Evolutionary conservation across 2,797 vertebrate species (phyloP), one percentile per base, ranked within the genome.

Genomic region (Linurgus olivaceus): DNA sequence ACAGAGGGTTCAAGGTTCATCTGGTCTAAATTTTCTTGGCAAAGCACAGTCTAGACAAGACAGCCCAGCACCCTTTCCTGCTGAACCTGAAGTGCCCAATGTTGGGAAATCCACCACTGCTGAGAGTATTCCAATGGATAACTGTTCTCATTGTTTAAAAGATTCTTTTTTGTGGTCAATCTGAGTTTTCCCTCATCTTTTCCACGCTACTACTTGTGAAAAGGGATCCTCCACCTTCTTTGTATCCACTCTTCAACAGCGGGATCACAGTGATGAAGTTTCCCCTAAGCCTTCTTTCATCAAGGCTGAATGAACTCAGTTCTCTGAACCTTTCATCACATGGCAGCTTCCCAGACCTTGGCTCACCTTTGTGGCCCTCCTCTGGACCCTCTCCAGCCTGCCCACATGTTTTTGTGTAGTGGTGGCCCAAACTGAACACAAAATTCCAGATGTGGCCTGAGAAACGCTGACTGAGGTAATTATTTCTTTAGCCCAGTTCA

Each of bases 71-170:
- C 10, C 10, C 31, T 62, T 35, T 54, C 16, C 70, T 75, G 26
- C 13, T 54, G 62, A 67, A 18, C 23, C 13, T 55, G 62, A 37
- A 48, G 9, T 6, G 4, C 10, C 26, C 1, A 1, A 0, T 42
- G 13, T 4, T 24, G 18, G 40, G 21, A 38, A 52, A 59, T 20
- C 40, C 33, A 52, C 4, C 31, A 24, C 18, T 42, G 18, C 31
- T 26, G 38, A 40, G 17, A 58, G 66, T 59, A 66, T 31, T 71
- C 58, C 58, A 37, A 13, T 13, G 23, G 13, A 4, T 21, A 21
- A n/a, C 12, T 17, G 21, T 9, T 28, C 3, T 13, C 21, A 28
- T 10, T 5, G 21, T 8, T 7, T 52, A 35, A 35, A 55, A 50
- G 26, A 8, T 1, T 6, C 0, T 40, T 17, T 17, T 58, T 35